phyloP scores from a whole-genome alignment of 2,888 invertebrate genomes.

The Meghimatium bilineatum region DNA sequence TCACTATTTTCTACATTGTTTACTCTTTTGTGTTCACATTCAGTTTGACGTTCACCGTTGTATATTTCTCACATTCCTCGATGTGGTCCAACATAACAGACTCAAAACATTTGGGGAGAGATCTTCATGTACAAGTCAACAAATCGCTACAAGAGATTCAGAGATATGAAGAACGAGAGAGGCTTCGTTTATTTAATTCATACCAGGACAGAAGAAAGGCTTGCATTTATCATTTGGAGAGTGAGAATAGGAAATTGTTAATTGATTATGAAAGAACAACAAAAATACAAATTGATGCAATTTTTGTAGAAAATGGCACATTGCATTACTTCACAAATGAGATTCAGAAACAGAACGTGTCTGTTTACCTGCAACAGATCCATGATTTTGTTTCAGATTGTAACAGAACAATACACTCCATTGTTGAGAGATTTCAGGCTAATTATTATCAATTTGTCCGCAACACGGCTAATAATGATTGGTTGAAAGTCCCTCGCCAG shows the following conservation, averaged over 20 bases:
- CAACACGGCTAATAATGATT: conserved; percentile 65
- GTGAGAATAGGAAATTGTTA: conserved; percentile 55
- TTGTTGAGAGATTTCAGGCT: conserved; percentile 58
- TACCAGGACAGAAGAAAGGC: conserved; percentile 63
- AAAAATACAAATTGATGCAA: conserved; percentile 52
- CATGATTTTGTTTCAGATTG: conserved; percentile 62
- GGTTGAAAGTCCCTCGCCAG: conserved; percentile 70
- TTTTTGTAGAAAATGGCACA: conserved; percentile 60
- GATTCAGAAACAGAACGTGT: conserved; percentile 55
- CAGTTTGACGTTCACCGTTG: conserved; percentile 64
- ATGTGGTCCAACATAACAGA: conserved; percentile 58
- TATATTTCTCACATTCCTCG: conserved; percentile 64
- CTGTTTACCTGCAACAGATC: conserved; percentile 56
- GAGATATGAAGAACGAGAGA: conserved; percentile 61
- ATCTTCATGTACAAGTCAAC: conserved; percentile 62
- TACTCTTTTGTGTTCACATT: conserved; percentile 71
- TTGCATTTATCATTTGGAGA: conserved; percentile 64
- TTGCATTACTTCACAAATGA: conserved; percentile 53
- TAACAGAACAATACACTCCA: conserved; percentile 61
- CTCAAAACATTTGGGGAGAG: conserved; percentile 61
- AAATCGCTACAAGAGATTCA: conserved; percentile 58
- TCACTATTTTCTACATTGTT: conserved; percentile 63
- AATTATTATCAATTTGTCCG: conserved; percentile 66
- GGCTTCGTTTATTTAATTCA: conserved; percentile 55
- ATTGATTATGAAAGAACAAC: conserved; percentile 51